Evolutionary conservation across 2,797 vertebrate species (phyloP).

Genomic region (Emys orbicularis): DNA sequence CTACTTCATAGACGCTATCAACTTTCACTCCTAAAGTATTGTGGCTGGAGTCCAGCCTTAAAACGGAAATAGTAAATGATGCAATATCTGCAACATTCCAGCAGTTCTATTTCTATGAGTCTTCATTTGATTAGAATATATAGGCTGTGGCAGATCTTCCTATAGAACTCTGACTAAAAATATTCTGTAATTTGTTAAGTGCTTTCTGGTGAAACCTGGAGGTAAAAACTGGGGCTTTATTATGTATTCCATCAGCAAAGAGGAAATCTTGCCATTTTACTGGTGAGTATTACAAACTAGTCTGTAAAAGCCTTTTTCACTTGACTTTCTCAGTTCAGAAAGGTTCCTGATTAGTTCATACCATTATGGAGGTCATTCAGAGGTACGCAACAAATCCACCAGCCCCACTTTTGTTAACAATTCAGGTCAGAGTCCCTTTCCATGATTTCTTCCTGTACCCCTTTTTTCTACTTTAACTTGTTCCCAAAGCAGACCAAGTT

Average conservation of each 20-base stretch:
- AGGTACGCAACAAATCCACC: neutral
- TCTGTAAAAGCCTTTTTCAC: neutral
- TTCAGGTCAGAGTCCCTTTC: neutral
- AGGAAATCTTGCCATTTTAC: neutral
- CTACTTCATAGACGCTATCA: neutral
- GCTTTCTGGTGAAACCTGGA: neutral
- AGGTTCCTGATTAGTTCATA: neutral
- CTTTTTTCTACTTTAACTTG: neutral
- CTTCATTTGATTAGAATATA: neutral
- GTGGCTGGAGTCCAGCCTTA: neutral
- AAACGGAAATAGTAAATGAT: neutral
- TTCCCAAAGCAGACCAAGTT: neutral
- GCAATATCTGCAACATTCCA: neutral
- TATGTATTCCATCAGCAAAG: neutral
- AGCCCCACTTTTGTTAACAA: neutral
- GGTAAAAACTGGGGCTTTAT: neutral
- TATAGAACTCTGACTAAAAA: neutral
- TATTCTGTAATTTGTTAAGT: neutral
- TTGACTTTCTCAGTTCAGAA: neutral
- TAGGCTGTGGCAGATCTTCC: neutral
- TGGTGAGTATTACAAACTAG: neutral
- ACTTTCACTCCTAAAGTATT: neutral
- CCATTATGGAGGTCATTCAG: neutral
- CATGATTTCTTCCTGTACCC: neutral
- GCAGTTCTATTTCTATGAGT: neutral